Percentiles rank a stretch among this genome's conserved stretches.
Evolutionary conservation across 1,140 invertebrate species (phyloP).

Genomic region (Drosophila pseudoobscura): DNA sequence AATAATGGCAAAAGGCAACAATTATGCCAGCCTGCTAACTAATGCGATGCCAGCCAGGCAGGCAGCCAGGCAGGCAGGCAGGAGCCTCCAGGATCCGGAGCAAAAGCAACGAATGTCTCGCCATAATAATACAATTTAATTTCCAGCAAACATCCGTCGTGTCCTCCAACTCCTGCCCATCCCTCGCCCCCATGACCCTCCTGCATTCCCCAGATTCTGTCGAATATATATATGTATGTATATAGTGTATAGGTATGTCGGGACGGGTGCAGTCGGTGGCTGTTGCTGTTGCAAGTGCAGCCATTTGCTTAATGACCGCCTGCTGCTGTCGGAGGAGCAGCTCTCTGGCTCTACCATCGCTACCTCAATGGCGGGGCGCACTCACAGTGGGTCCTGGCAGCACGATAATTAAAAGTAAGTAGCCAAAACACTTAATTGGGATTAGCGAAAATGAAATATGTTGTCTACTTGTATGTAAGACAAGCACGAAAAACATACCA

Average conservation of each 20-base stretch:
- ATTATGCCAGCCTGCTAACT: conserved; percentile 68
- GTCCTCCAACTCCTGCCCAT: not conserved
- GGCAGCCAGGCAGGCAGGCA: not conserved
- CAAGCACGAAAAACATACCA: conserved; percentile 5
- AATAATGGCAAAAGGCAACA: conserved; percentile 62
- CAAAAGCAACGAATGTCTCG: conserved; percentile 73
- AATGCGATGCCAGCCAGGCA: conserved; percentile 59
- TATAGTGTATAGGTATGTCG: conserved; percentile 10
- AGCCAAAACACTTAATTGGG: conserved; percentile 57
- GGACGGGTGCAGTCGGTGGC: conserved; percentile 47
- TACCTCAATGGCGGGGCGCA: conserved; percentile 48
- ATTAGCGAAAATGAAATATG: conserved; percentile 33
- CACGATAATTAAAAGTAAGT: conserved; percentile 56
- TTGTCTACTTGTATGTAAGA: conserved; percentile 4
- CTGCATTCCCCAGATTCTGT: conserved; percentile 45
- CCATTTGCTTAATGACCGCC: conserved; percentile 80
- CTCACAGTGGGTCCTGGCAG: conserved; percentile 58
- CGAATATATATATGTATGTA: conserved; percentile 47
- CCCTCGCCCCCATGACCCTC: not conserved
- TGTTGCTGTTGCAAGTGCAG: conserved; percentile 61
- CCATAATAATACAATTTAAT: conserved; percentile 82
- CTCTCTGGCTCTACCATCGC: not conserved
- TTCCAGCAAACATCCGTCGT: conserved; percentile 78
- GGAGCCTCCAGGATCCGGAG: conserved; percentile 5
- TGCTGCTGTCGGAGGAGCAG: conserved; percentile 53